A percentile compares a stretch with the other conserved stretches of the same genome.
phyloP scores from a whole-genome alignment of 1,140 invertebrate genomes.

The Pararge aegeria region DNA sequence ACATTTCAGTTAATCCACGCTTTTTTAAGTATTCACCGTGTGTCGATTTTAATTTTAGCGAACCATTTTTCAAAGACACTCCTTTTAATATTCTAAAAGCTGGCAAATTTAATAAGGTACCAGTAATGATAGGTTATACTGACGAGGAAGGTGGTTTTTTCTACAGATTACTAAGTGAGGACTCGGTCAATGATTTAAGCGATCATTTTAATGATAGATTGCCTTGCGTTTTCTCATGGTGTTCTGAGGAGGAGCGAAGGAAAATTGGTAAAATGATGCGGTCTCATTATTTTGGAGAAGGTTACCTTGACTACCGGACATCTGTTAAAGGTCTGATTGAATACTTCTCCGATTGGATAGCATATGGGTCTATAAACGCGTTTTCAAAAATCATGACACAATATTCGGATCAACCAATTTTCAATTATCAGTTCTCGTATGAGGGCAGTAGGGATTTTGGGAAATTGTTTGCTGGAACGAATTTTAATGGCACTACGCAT shows the following conservation, averaged over 20 bases:
- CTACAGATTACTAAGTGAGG: slow-evolving; percentile 44
- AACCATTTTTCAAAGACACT: slow-evolving; percentile 54
- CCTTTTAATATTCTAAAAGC: slow-evolving; percentile 55
- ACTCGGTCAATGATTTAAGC: slow-evolving; percentile 45
- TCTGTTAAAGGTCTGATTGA: slow-evolving; percentile 34
- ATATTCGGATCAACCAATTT: slow-evolving; percentile 48
- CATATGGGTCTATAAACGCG: slow-evolving; percentile 44
- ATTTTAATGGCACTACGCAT: slow-evolving; percentile 47
- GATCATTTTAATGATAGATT: slow-evolving; percentile 50
- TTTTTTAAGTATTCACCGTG: slow-evolving; percentile 64
- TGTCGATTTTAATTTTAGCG: slow-evolving; percentile 48
- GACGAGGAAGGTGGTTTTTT: slow-evolving; percentile 58
- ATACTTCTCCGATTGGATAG: slow-evolving; percentile 63
- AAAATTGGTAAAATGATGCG: slow-evolving; percentile 37
- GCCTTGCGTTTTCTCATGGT: slow-evolving; percentile 56
- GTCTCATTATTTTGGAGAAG: slow-evolving; percentile 51
- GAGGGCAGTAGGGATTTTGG: slow-evolving; percentile 56
- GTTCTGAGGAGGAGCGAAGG: slow-evolving; percentile 39
- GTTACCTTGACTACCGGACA: slow-evolving; percentile 31
- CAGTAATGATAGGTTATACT: slow-evolving; percentile 54
- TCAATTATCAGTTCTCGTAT: slow-evolving; percentile 59
- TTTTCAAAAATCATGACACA: slow-evolving; percentile 48
- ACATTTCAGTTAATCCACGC: slow-evolving; percentile 46
- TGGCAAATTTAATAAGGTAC: slow-evolving; percentile 58
- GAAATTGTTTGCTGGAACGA: slow-evolving; percentile 30